Percentiles rank a stretch among this genome's conserved stretches.
phyloP scores from a whole-genome alignment of 2,888 invertebrate species.

The Myopa tessellatipennis region DNA sequence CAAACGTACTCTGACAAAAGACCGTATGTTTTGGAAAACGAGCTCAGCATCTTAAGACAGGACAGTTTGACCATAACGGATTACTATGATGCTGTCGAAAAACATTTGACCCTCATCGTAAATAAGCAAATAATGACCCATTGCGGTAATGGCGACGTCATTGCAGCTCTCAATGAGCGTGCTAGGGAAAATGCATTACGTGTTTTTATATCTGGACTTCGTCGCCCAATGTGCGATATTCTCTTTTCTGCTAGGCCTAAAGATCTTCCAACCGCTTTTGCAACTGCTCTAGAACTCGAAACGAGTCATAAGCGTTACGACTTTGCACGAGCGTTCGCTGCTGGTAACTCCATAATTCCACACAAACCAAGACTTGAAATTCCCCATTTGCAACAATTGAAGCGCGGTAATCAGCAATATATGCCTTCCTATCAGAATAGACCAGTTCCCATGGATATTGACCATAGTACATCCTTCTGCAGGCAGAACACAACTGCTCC shows the following conservation, averaged over 20 bases:
- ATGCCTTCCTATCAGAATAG: not conserved
- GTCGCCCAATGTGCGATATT: too few relatives aligned
- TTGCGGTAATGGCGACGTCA: too few relatives aligned
- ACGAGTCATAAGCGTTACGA: slow-evolving; percentile 32
- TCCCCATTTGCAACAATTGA: slow-evolving; percentile 1
- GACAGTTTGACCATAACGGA: slow-evolving; percentile 37
- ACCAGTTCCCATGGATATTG: not conserved
- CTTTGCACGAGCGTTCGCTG: slow-evolving; percentile 26
- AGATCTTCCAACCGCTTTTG: not conserved
- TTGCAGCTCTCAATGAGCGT: too few relatives aligned
- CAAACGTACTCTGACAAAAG: slow-evolving; percentile 41
- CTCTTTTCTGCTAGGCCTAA: too few relatives aligned
- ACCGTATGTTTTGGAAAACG: slow-evolving; percentile 41
- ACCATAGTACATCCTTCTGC: not conserved
- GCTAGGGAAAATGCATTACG: too few relatives aligned
- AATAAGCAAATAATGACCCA: slow-evolving; percentile 38
- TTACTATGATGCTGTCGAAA: slow-evolving; percentile 41
- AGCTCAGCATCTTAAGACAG: slow-evolving; percentile 45
- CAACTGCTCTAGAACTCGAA: slow-evolving; percentile 24
- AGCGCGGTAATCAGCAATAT: not conserved
- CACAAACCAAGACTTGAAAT: slow-evolving; percentile 26
- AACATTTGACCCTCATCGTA: slow-evolving; percentile 35
- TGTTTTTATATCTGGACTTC: too few relatives aligned
- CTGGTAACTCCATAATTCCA: slow-evolving; percentile 19
- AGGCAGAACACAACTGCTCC: not conserved